A percentile compares a stretch with the other conserved stretches of the same genome.
Evolutionary conservation across 2,113 vertebrate species (phyloP).

Genomic region (Arvicanthis niloticus): DNA sequence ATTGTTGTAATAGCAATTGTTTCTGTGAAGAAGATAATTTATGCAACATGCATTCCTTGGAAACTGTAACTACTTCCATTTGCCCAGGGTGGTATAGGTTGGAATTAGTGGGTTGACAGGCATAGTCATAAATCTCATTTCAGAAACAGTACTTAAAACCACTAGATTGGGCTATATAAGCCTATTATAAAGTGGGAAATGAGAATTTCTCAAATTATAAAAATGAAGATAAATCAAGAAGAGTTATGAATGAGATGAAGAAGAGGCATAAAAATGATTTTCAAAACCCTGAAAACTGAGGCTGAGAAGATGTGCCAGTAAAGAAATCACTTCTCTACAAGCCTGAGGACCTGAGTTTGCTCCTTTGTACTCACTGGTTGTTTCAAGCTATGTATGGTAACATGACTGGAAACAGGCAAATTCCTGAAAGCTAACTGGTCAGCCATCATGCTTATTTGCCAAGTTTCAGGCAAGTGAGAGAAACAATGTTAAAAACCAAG

Average conservation of each 20-base stretch:
- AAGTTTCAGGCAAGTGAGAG: neutral
- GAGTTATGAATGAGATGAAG: neutral
- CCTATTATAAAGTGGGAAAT: neutral
- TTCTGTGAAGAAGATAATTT: neutral
- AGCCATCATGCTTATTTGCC: neutral
- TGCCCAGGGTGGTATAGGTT: neutral
- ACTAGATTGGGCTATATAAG: neutral
- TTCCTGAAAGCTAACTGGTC: neutral
- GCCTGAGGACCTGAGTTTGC: neutral
- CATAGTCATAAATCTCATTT: neutral
- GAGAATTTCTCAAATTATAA: neutral
- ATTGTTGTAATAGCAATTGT: neutral
- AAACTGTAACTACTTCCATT: neutral
- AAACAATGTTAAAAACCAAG: neutral
- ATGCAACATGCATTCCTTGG: neutral
- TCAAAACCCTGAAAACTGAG: neutral
- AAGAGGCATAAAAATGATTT: neutral
- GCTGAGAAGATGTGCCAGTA: too few species aligned
- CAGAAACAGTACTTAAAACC: neutral
- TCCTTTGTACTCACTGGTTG: too few species aligned
- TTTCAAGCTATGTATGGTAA: too few species aligned
- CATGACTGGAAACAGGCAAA: neutral
- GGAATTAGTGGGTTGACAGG: neutral
- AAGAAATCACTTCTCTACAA: neutral
- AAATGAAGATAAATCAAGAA: neutral